Evolutionary conservation across 1,140 invertebrate species (phyloP).

Genomic region (Hyphantria cunea): DNA sequence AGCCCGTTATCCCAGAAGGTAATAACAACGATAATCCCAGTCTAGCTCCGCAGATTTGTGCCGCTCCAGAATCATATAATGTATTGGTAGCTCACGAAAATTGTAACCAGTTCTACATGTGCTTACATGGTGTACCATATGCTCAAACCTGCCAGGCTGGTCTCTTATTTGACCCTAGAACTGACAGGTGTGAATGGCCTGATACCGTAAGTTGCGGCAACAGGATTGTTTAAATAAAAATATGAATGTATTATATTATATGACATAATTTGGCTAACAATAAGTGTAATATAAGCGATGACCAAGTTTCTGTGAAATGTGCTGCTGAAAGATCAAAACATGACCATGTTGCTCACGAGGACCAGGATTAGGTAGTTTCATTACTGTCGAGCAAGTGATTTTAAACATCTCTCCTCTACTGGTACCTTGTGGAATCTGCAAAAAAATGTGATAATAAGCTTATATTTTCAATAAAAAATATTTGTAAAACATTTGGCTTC

Average conservation of each 20-base stretch:
- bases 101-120: constrained; percentile 37
- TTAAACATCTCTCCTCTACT: too few species aligned
- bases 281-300: too few species aligned
- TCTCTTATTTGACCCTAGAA: constrained; percentile 81
- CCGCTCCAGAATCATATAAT: background rate
- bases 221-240: background rate
- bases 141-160: constrained; percentile 59
- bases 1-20: background rate
- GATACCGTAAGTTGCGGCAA: constrained; percentile 66
- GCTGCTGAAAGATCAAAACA: too few species aligned
- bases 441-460: too few species aligned
- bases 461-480: too few species aligned
- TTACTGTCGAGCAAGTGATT: too few species aligned
- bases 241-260: background rate
- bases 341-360: too few species aligned
- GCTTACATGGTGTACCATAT: constrained; percentile 30
- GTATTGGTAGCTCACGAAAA: constrained; percentile 28
- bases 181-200: constrained; percentile 82
- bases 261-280: background rate
- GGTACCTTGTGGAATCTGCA: too few species aligned
- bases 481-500: too few species aligned
- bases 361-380: too few species aligned
- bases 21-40: background rate
- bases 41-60: background rate
- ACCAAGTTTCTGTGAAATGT: too few species aligned